A percentile compares a stretch with the other conserved stretches of the same genome.
Conservation (phyloP, 2,797 vertebrate genomes). For the Loris lydekkerianus region DNA sequence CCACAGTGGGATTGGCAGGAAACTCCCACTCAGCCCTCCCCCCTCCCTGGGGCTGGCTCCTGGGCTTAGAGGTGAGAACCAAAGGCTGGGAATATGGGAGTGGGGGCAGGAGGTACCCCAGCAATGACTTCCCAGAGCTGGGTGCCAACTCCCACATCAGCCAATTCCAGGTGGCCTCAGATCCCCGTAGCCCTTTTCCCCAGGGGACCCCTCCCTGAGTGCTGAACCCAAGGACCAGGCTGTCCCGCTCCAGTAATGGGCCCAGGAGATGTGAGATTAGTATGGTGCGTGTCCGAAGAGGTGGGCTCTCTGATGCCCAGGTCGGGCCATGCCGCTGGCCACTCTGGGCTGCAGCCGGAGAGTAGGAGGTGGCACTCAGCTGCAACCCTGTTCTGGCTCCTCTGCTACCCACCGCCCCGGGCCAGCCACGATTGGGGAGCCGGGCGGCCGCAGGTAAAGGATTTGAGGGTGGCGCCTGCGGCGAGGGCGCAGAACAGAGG, state of each 20-base stretch:
- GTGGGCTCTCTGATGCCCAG: conserved; percentile 53
- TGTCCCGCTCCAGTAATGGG: conserved; percentile 37
- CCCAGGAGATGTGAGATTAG: conserved; percentile 50
- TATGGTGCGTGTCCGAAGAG: not conserved
- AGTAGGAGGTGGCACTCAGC: not conserved
- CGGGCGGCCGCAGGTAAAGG: conserved; percentile 31
- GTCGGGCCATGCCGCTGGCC: not conserved
- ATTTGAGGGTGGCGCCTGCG: not conserved
- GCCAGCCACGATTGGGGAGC: not conserved
- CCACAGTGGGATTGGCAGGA: not conserved
- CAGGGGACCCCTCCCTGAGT: not conserved
- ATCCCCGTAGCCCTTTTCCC: not conserved
- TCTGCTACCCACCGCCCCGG: not conserved
- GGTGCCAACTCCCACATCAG: not conserved
- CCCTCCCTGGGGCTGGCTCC: not conserved
- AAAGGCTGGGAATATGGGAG: not conserved
- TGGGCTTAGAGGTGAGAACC: not conserved
- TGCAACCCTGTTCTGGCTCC: not conserved
- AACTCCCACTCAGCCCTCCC: not conserved
- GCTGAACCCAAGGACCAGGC: conserved; percentile 18
- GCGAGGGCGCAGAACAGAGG: conserved; percentile 57
- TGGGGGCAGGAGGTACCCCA: not conserved
- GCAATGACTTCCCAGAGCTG: not conserved
- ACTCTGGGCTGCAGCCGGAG: not conserved
- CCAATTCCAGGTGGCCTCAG: not conserved